A percentile compares a stretch with the other conserved stretches of the same genome.
Evolutionary conservation across 2,797 vertebrate genomes (phyloP).

Genomic region (Harpagifer antarcticus): DNA sequence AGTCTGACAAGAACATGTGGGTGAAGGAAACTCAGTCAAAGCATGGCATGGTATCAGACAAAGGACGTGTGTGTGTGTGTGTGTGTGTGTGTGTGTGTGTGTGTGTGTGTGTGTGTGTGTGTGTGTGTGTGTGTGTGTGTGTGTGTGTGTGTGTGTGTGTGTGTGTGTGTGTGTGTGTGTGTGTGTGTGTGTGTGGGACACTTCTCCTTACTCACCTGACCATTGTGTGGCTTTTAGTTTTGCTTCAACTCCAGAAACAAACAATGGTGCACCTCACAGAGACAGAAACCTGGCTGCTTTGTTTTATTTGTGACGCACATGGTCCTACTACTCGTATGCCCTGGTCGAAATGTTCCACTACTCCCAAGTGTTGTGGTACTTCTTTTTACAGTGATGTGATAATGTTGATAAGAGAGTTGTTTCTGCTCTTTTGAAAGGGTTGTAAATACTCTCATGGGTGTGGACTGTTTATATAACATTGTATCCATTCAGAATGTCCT

Average conservation of each 20-base stretch:
- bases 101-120: background rate
- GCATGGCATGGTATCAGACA: constrained; percentile 33
- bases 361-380: background rate
- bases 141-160: too few relatives aligned
- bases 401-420: constrained; percentile 13
- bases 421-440: background rate
- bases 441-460: background rate
- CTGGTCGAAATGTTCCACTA: constrained; percentile 35
- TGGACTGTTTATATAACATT: constrained; percentile 1
- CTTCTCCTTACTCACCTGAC: constrained; percentile 41
- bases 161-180: background rate
- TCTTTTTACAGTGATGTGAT: background rate
- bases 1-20: constrained; percentile 41
- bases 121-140: background rate
- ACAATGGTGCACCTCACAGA: constrained; percentile 62
- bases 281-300: constrained; percentile 55
- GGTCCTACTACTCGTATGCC: constrained; percentile 15
- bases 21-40: constrained; percentile 47
- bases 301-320: constrained; percentile 62
- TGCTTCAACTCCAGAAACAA: constrained; percentile 57
- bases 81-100: too few relatives aligned
- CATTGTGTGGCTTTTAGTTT: constrained; percentile 36
- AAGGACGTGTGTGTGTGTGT: background rate
- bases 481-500: background rate
- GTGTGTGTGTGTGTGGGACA: background rate